A percentile compares a stretch with the other conserved stretches of the same genome.
Conservation (phyloP, 2,888 invertebrate genomes). For the Metacarcinus magister region DNA sequence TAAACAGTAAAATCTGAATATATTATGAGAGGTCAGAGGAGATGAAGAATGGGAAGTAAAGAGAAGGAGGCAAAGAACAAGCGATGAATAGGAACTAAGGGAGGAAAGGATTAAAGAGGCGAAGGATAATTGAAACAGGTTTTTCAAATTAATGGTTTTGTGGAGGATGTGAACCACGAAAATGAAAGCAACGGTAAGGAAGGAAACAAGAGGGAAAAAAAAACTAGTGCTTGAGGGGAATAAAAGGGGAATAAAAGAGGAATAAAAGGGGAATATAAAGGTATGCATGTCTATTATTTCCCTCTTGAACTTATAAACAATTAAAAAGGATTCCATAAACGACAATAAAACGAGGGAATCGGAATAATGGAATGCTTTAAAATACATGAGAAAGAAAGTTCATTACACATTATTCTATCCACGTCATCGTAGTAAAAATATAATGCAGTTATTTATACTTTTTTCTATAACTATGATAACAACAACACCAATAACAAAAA, state of each 20-base stretch:
- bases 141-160: background rate
- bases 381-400: too few relatives aligned
- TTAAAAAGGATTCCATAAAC: background rate
- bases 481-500: too few relatives aligned
- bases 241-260: background rate
- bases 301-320: background rate
- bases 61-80: background rate
- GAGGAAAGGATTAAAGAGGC: background rate
- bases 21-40: too few relatives aligned
- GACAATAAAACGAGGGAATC: too few relatives aligned
- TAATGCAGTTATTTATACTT: too few relatives aligned
- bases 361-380: too few relatives aligned
- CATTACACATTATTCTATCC: too few relatives aligned
- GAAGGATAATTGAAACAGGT: background rate
- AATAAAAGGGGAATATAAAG: background rate
- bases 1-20: too few relatives aligned
- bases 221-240: background rate
- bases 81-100: background rate
- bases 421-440: too few relatives aligned
- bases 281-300: background rate
- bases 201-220: background rate
- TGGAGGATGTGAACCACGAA: background rate
- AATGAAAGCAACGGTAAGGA: background rate
- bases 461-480: too few relatives aligned
- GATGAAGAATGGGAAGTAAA: background rate